phyloP scores from a whole-genome alignment of 2,888 invertebrate genomes.

The Drosophila limbata region DNA sequence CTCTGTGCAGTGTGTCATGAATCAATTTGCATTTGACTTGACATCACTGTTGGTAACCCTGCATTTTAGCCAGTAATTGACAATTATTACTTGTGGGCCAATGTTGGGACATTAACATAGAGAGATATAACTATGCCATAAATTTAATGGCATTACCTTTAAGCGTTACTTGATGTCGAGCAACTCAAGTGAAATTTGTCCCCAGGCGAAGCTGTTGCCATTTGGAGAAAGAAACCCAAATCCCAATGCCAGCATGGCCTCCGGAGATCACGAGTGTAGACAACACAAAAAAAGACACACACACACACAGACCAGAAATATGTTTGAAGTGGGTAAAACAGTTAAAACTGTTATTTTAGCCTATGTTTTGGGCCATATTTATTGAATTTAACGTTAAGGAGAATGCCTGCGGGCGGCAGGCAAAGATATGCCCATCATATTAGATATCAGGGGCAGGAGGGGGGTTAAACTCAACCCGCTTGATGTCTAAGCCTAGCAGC shows the following conservation, averaged over 20 bases:
- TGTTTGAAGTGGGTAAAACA: constrained; percentile 39
- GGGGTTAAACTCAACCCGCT: constrained; percentile 37
- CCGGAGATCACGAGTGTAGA: constrained; percentile 15
- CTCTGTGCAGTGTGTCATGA: constrained; percentile 47
- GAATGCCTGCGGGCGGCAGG: constrained; percentile 46
- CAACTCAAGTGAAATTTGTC: constrained; percentile 53
- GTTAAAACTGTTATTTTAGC: constrained; percentile 34
- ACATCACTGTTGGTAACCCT: constrained; percentile 38
- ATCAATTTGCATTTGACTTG: constrained; percentile 67
- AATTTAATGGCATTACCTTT: constrained; percentile 46
- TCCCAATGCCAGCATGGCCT: constrained; percentile 14
- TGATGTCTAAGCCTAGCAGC: constrained; percentile 34
- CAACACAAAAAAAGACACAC: not conserved
- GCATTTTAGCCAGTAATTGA: constrained; percentile 45
- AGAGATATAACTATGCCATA: constrained; percentile 6
- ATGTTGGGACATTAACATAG: not conserved
- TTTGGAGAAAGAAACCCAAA: not conserved
- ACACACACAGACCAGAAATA: constrained; percentile 34
- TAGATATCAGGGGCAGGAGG: not conserved
- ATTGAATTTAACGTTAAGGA: constrained; percentile 65
- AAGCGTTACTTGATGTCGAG: constrained; percentile 62
- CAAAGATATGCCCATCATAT: constrained; percentile 44
- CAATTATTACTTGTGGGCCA: constrained; percentile 13
- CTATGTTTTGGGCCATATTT: constrained; percentile 65
- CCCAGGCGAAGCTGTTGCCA: constrained; percentile 50